Percentiles rank a stretch among this genome's conserved stretches.
Conservation (phyloP, 2,113 vertebrate genomes). For the Pagrus major region DNA sequence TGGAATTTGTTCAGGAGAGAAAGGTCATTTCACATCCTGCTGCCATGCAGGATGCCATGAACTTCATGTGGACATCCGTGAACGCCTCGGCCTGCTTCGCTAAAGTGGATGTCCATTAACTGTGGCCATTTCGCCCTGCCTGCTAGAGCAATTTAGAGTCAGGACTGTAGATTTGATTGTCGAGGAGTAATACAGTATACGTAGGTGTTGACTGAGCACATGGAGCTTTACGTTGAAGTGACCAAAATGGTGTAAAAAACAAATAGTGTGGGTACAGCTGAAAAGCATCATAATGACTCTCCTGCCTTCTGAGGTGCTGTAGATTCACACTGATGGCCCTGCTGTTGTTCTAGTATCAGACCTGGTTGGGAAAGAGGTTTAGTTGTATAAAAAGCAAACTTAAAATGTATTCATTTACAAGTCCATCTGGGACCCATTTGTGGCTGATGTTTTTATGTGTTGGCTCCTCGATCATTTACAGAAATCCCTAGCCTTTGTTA, state of each 20-base stretch:
- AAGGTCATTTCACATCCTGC: constrained; percentile 67
- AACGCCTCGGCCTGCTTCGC: not conserved
- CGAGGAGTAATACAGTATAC: not conserved
- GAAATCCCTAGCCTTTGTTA: not conserved
- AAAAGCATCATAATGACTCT: not conserved
- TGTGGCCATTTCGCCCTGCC: not conserved
- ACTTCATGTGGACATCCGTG: constrained; percentile 55
- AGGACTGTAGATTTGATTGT: not conserved
- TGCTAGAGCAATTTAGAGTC: constrained; percentile 11
- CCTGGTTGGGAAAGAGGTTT: too few species aligned
- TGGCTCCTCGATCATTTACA: too few species aligned
- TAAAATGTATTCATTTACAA: not conserved
- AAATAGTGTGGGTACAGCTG: not conserved
- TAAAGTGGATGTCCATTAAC: constrained; percentile 31
- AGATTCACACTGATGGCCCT: not conserved
- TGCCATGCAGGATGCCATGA: constrained; percentile 42
- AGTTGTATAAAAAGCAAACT: not conserved
- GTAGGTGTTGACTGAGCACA: not conserved
- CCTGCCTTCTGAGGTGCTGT: not conserved
- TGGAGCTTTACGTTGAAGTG: constrained; percentile 2
- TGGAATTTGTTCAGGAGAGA: constrained; percentile 55
- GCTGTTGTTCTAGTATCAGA: not conserved
- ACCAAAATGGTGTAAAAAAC: not conserved
- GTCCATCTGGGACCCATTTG: too few species aligned
- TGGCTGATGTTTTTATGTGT: too few species aligned